Conservation (phyloP, 1,140 invertebrate genomes). For the Sitophilus oryzae region DNA sequence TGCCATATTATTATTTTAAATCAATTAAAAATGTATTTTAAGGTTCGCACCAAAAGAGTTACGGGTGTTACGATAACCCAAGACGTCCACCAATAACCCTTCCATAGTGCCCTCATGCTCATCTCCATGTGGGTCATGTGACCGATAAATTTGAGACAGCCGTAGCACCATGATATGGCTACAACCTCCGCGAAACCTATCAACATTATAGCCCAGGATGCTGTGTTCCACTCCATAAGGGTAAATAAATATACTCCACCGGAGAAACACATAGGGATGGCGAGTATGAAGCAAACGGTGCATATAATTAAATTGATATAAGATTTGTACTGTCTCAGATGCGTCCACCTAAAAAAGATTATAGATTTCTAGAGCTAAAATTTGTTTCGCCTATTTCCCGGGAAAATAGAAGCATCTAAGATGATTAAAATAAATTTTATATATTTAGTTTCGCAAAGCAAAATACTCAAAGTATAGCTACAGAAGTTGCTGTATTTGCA, state of each 20-base stretch:
- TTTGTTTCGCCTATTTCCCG: too few relatives aligned
- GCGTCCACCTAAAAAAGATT: slow-evolving; percentile 48
- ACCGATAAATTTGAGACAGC: slow-evolving; percentile 52
- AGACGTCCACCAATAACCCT: slow-evolving; percentile 52
- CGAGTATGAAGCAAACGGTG: slow-evolving; percentile 56
- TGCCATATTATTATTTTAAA: too few relatives aligned
- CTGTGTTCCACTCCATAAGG: slow-evolving; percentile 75
- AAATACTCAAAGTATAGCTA: too few relatives aligned
- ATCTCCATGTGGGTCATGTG: slow-evolving; percentile 51
- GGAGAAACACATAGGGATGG: slow-evolving; percentile 62
- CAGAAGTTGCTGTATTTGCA: too few relatives aligned
- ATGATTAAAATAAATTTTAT: too few relatives aligned
- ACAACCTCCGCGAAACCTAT: slow-evolving; percentile 67
- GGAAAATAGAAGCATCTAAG: too few relatives aligned
- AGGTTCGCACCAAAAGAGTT: slow-evolving; percentile 50
- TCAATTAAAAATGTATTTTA: too few relatives aligned
- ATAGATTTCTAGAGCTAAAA: too few relatives aligned
- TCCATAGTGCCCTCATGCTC: slow-evolving; percentile 45
- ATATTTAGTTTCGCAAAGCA: too few relatives aligned
- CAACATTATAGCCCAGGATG: slow-evolving; percentile 74
- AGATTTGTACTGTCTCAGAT: slow-evolving; percentile 55
- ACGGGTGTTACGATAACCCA: slow-evolving; percentile 53
- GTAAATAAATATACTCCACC: slow-evolving; percentile 72
- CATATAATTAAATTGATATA: slow-evolving; percentile 58
- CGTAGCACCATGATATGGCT: slow-evolving; percentile 67